These are phyloP conservation scores for Pachyrhynchus sulphureomaculatus DNA, from an alignment of 1,140 invertebrate species.

Conservation along the genomic window DNA sequence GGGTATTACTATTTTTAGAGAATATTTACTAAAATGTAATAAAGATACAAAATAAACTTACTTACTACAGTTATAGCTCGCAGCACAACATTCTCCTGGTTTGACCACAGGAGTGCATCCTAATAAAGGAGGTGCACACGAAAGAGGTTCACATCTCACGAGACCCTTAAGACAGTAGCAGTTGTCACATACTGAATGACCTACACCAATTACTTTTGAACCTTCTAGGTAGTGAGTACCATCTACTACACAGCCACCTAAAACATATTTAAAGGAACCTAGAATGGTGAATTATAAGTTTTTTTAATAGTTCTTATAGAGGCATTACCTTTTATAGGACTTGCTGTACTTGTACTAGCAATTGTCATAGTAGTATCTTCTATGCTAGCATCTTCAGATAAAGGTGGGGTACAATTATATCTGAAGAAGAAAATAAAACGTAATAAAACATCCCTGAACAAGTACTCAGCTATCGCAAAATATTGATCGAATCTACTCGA, in stretches of 20 bases:
- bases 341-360: background rate
- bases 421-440: background rate
- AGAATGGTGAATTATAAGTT: no score
- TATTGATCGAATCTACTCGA: no score
- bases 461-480: no score
- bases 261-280: slow-evolving; percentile 16
- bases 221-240: slow-evolving; percentile 68
- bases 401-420: slow-evolving; percentile 68
- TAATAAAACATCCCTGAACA: no score
- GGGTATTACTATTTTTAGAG: background rate
- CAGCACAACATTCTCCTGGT: slow-evolving; percentile 78
- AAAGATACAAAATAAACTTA: slow-evolving; percentile 39
- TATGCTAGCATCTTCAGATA: background rate
- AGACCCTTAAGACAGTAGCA: slow-evolving; percentile 79
- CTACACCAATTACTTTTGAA: slow-evolving; percentile 66
- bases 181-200: slow-evolving; percentile 67
- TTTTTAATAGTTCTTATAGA: no score
- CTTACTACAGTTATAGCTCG: slow-evolving; percentile 78
- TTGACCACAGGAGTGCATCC: slow-evolving; percentile 75
- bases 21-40: background rate
- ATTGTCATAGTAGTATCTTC: background rate
- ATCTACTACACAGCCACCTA: slow-evolving; percentile 66
- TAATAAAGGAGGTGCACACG: slow-evolving; percentile 71
- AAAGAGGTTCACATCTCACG: slow-evolving; percentile 72
- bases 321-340: background rate